phyloP scores from a whole-genome alignment of 1,140 invertebrate species.

The Drosophila yakuba region DNA sequence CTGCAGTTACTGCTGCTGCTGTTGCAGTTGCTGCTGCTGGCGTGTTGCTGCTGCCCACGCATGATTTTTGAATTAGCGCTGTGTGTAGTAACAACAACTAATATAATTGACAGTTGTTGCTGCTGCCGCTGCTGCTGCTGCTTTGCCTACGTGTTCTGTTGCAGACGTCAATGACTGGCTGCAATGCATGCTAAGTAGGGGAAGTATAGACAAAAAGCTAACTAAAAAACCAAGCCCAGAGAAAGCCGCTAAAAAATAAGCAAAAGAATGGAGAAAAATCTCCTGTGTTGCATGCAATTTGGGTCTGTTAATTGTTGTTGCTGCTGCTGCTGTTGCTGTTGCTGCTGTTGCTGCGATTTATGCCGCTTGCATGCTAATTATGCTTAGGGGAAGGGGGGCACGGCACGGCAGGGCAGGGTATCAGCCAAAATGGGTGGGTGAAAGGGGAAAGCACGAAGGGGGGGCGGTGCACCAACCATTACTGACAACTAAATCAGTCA shows the following conservation, averaged over 20 bases:
- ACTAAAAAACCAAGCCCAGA: conserved; percentile 11
- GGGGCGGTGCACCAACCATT: conserved; percentile 12
- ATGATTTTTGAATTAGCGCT: conserved; percentile 82
- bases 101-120: conserved; percentile 80
- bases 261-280: conserved; percentile 19
- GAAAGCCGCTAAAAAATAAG: conserved; percentile 45
- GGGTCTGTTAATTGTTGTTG: conserved; percentile 81
- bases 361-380: conserved; percentile 82
- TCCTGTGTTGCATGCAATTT: conserved; percentile 77
- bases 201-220: conserved; percentile 10
- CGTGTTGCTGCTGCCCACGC: conserved; percentile 70
- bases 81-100: conserved; percentile 79
- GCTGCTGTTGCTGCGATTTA: conserved; percentile 72
- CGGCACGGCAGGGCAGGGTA: too few species aligned
- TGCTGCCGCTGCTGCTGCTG: conserved; percentile 50
- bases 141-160: conserved; percentile 76
- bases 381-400: conserved; percentile 10
- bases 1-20: conserved; percentile 7
- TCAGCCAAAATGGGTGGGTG: conserved; percentile 1
- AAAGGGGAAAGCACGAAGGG: background rate
- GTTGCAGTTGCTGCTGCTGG: conserved; percentile 42
- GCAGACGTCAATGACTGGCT: conserved; percentile 70
- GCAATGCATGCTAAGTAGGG: conserved; percentile 76
- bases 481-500: conserved; percentile 82
- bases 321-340: conserved; percentile 62